Evolutionary conservation across 2,113 vertebrate genomes (phyloP).

Genomic region (Oncorhynchus keta): DNA sequence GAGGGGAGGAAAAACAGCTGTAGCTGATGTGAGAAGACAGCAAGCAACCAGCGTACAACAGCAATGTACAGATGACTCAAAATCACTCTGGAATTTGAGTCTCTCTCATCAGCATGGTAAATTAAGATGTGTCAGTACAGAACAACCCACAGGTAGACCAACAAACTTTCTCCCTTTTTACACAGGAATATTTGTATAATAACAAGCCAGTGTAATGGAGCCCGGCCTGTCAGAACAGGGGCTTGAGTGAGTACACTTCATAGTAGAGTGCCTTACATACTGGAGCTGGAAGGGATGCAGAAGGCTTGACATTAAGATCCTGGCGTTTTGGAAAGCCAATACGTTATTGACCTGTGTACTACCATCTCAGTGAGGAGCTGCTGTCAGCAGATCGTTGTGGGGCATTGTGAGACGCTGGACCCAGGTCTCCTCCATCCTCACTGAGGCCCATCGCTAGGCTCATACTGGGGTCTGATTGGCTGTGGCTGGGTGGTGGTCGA

Average conservation of each 20-base stretch:
- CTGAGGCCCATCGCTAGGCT: conserved; percentile 70
- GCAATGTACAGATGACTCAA: conserved; percentile 59
- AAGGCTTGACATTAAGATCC: conserved; percentile 95
- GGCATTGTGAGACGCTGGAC: conserved; percentile 93
- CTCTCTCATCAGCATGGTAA: too few species aligned
- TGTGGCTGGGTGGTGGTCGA: conserved; percentile 94
- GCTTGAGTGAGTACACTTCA: conserved; percentile 53
- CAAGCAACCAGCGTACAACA: conserved; percentile 80
- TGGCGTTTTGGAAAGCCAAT: conserved; percentile 98
- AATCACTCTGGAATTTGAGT: too few species aligned
- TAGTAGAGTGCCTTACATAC: conserved; percentile 72
- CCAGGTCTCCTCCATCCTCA: conserved; percentile 77
- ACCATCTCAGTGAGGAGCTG: conserved; percentile 92
- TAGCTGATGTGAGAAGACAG: conserved; percentile 65
- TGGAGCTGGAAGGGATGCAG: conserved; percentile 81
- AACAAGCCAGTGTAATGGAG: too few species aligned
- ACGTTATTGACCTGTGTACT: conserved; percentile 94
- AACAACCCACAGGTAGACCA: too few species aligned
- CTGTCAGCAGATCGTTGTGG: conserved; percentile 97
- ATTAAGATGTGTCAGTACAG: too few species aligned
- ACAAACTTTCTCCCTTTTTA: too few species aligned
- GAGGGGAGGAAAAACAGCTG: conserved; percentile 70
- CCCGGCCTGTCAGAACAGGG: conserved; percentile 72
- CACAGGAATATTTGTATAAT: too few species aligned
- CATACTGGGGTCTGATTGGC: conserved; percentile 78